Percentiles rank a stretch among this genome's conserved stretches.
These are phyloP conservation scores for Heliconius sara DNA, from an alignment of 2,888 invertebrate species.

Conservation along the genomic window DNA sequence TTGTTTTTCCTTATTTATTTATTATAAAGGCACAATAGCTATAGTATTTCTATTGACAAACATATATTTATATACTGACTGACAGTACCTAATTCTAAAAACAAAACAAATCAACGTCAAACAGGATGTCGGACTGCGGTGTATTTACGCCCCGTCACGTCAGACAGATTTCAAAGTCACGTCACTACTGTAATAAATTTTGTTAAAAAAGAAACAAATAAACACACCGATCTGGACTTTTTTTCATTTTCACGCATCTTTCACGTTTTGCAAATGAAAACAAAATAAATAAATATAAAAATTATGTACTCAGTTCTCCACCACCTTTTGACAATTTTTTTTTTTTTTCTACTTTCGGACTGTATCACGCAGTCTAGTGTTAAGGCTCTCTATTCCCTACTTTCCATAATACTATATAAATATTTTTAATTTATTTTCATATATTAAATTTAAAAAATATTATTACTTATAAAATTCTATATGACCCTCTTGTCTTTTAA, in stretches of 20 bases:
- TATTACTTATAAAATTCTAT: too few relatives aligned
- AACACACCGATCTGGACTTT: background rate
- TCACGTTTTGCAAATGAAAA: background rate
- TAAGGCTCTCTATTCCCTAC: background rate
- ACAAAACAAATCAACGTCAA: slow-evolving; percentile 7
- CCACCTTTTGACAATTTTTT: too few relatives aligned
- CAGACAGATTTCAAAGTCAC: background rate
- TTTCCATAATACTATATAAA: too few relatives aligned
- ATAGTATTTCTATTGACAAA: background rate
- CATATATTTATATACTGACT: too few relatives aligned
- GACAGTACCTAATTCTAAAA: background rate
- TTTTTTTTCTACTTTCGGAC: too few relatives aligned
- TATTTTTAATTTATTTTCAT: too few relatives aligned
- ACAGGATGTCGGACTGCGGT: background rate
- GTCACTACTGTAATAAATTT: slow-evolving; percentile 6
- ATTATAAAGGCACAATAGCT: too few relatives aligned
- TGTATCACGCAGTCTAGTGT: background rate
- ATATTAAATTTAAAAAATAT: too few relatives aligned
- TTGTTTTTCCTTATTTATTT: too few relatives aligned
- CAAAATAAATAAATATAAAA: too few relatives aligned
- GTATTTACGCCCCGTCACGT: background rate
- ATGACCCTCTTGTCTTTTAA: too few relatives aligned
- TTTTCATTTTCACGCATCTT: background rate
- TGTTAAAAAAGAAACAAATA: background rate
- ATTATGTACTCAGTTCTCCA: too few relatives aligned